Percentiles rank a stretch among this genome's conserved stretches.
Conservation (phyloP, 2,113 vertebrate species). For the Balaenoptera acutorostrata region DNA sequence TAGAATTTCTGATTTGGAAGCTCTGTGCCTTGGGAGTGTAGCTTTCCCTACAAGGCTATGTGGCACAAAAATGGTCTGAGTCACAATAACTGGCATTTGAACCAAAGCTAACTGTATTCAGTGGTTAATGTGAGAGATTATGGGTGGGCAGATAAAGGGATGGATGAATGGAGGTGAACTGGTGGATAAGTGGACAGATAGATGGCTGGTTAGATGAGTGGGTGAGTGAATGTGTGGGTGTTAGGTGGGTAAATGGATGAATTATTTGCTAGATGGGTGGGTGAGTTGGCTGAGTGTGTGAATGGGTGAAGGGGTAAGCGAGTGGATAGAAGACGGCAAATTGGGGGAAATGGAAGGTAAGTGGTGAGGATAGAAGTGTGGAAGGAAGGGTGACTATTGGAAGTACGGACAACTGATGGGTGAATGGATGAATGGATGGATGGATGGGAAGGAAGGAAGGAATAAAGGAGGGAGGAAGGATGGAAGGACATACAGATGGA, state of each 20-base stretch:
- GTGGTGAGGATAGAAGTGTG: not conserved
- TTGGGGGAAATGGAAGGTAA: not conserved
- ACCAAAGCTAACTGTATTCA: not conserved
- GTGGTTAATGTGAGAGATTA: not conserved
- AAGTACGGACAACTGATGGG: not conserved
- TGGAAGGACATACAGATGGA: not conserved
- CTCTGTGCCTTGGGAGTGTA: not conserved
- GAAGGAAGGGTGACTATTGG: not conserved
- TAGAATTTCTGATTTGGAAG: not conserved
- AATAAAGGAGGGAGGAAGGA: rapidly evolving
- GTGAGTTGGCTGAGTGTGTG: not conserved
- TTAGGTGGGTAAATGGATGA: not conserved
- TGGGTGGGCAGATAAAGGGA: no score
- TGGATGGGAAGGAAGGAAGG: no score
- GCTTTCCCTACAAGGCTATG: not conserved
- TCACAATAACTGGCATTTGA: not conserved
- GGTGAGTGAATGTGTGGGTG: not conserved
- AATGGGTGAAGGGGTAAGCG: not conserved
- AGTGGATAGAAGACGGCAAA: not conserved
- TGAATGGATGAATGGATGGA: not conserved
- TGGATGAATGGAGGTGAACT: no score
- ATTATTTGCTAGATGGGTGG: not conserved
- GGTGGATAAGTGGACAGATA: not conserved
- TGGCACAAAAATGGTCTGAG: not conserved
- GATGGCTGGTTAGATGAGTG: not conserved